phyloP scores from a whole-genome alignment of 2,113 vertebrate genomes.

The Synchiropus splendidus region DNA sequence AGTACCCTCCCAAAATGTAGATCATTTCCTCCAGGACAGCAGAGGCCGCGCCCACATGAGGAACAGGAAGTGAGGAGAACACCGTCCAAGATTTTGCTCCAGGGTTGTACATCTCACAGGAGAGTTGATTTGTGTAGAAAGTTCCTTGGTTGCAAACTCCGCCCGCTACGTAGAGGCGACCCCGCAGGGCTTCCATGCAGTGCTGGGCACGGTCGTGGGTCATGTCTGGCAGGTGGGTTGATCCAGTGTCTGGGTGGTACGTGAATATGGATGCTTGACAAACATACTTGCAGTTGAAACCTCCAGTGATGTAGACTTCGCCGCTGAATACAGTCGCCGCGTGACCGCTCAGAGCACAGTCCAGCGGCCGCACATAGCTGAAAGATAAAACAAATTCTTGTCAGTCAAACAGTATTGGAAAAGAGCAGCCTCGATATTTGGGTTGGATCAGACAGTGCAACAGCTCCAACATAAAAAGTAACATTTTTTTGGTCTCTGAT shows the following conservation, averaged over 20 bases:
- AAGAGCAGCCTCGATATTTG: no score
- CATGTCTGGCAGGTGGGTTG: conserved; percentile 56
- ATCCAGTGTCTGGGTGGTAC: conserved; percentile 60
- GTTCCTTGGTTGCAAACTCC: conserved; percentile 56
- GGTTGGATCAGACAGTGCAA: no score
- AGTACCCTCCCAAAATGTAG: conserved; percentile 66
- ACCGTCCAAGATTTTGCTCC: conserved; percentile 42
- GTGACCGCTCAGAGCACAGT: conserved; percentile 60
- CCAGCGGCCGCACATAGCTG: conserved; percentile 53
- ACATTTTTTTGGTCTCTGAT: no score
- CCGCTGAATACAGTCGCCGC: conserved; percentile 31
- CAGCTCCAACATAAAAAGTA: no score
- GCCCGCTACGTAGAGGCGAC: conserved; percentile 52
- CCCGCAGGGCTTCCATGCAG: conserved; percentile 61
- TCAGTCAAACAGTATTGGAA: no score
- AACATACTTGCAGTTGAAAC: conserved; percentile 57
- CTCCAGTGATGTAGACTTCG: conserved; percentile 64
- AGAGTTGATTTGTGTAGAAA: conserved; percentile 59
- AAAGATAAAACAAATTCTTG: neutral
- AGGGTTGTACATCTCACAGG: conserved; percentile 58
- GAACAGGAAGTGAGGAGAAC: conserved; percentile 37
- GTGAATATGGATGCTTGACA: conserved; percentile 57
- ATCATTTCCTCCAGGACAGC: conserved; percentile 60
- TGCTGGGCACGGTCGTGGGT: conserved; percentile 58
- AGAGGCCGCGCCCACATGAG: conserved; percentile 62